Evolutionary conservation across 2,888 invertebrate species (phyloP).

Genomic region (Xestia ashworthii): DNA sequence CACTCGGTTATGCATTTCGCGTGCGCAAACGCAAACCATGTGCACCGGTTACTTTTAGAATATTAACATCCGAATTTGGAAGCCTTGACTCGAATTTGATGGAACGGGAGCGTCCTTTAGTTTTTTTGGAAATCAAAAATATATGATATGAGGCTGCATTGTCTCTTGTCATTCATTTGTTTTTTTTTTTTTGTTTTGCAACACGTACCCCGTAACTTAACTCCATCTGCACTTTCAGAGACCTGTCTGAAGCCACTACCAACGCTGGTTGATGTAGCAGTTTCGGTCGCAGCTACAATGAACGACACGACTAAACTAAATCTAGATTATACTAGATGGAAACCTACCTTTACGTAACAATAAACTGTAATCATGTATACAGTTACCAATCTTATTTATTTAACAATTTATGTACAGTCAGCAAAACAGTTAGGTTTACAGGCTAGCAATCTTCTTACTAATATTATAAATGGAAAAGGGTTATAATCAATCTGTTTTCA

Average conservation of each 20-base stretch:
- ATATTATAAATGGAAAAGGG: no score
- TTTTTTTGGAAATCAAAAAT: neutral
- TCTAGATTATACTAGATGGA: neutral
- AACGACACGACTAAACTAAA: neutral
- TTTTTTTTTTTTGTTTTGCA: neutral
- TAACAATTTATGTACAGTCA: no score
- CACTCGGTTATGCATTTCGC: slow-evolving; percentile 47
- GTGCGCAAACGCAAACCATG: slow-evolving; percentile 47
- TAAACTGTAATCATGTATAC: neutral
- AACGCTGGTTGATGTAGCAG: no score
- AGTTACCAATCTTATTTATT: no score
- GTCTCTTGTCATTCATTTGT: neutral
- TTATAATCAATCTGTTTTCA: no score
- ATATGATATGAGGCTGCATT: neutral
- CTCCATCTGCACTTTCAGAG: no score
- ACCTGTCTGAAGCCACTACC: no score
- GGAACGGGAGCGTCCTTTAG: neutral
- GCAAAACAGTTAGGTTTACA: no score
- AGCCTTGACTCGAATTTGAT: slow-evolving; percentile 26
- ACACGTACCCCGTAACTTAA: neutral
- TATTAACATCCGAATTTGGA: slow-evolving; percentile 26
- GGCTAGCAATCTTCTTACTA: no score
- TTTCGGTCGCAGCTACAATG: no score
- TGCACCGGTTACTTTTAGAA: slow-evolving; percentile 34
- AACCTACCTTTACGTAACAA: no score